These are phyloP conservation scores for Pelecanoides urinatrix DNA, from an alignment of 2,113 vertebrate genomes.

Conservation along the genomic window DNA sequence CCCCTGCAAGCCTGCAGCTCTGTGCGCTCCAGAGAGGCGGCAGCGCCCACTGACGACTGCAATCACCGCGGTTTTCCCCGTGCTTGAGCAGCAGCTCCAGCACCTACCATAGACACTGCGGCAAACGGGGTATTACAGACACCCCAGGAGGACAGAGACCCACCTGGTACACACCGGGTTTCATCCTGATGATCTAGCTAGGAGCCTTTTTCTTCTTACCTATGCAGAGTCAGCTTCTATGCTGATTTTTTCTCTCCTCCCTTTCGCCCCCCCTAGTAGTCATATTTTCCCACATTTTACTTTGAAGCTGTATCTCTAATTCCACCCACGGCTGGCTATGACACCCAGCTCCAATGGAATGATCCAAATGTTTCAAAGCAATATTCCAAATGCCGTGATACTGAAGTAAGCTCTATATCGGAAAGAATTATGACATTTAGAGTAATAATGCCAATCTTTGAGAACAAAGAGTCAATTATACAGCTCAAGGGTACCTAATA, in stretches of 20 bases:
- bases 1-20: too few relatives aligned
- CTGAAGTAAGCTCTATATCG: not conserved
- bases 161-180: not conserved
- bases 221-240: not conserved
- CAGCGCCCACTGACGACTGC: not conserved
- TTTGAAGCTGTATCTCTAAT: not conserved
- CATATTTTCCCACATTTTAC: not conserved
- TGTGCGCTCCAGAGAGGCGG: not conserved
- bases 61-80: accelerated
- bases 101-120: not conserved
- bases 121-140: not conserved
- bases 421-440: not conserved
- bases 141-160: not conserved
- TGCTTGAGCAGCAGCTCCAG: not conserved
- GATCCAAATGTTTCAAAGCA: not conserved
- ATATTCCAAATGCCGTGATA: not conserved
- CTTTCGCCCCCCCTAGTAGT: not conserved
- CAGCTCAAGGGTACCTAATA: not conserved
- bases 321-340: not conserved
- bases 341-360: not conserved
- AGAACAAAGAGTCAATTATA: not conserved
- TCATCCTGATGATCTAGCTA: not conserved
- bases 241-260: not conserved
- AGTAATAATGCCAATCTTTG: not conserved
- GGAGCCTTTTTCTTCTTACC: not conserved